phyloP scores from a whole-genome alignment of 2,113 vertebrate species.

The Aegithalos caudatus region DNA sequence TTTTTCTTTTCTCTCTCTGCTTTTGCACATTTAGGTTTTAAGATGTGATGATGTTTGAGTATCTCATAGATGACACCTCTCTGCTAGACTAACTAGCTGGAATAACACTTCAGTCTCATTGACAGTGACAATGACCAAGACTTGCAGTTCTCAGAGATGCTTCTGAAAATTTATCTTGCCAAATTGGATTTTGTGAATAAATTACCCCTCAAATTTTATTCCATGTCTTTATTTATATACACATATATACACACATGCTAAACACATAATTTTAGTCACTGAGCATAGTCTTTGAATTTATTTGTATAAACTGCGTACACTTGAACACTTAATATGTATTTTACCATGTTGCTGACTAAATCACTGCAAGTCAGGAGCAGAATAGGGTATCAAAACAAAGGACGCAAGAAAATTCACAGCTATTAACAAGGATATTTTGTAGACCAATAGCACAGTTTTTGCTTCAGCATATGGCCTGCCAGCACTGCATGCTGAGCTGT shows the following conservation, averaged over 20 bases:
- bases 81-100: background rate
- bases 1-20: background rate
- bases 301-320: background rate
- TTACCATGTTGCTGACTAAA: background rate
- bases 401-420: background rate
- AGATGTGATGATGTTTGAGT: background rate
- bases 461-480: background rate
- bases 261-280: background rate
- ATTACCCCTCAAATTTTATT: background rate
- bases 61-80: background rate
- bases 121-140: background rate
- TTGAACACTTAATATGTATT: background rate
- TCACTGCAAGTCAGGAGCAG: rapidly evolving
- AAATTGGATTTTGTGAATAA: background rate
- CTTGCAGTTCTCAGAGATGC: background rate
- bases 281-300: background rate
- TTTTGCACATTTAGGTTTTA: background rate
- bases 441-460: background rate
- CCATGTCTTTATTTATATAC: background rate
- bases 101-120: background rate
- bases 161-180: background rate
- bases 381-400: background rate
- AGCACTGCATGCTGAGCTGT: background rate
- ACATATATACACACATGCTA: background rate
- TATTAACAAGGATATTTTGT: background rate